Evolutionary conservation across 2,113 vertebrate species (phyloP).

Genomic region (Paracanthobrama guichenoti): DNA sequence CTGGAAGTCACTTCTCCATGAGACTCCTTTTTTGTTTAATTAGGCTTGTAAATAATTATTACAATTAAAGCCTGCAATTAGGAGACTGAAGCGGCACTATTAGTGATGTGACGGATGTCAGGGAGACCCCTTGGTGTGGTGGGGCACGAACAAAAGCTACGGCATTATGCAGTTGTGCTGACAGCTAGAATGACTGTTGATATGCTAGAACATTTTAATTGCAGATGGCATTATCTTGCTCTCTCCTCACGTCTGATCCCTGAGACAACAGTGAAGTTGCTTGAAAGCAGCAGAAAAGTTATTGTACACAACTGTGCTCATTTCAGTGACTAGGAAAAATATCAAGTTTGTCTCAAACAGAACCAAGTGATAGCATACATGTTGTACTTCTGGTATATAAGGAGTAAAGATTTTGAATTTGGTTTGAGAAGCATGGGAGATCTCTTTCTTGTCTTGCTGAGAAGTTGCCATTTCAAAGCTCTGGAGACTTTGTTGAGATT

Average conservation of each 20-base stretch:
- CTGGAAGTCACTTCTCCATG: conserved; percentile 67
- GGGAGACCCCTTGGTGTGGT: conserved; percentile 65
- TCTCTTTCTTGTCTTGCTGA: neutral
- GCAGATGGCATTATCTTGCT: conserved; percentile 74
- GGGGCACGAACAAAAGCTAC: conserved; percentile 69
- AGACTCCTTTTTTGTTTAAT: conserved; percentile 78
- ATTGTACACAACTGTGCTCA: conserved; percentile 35
- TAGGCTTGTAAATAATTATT: conserved; percentile 85
- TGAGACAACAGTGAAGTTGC: conserved; percentile 38
- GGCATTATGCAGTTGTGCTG: conserved; percentile 70
- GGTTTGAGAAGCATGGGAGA: neutral
- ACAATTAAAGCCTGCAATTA: conserved; percentile 84
- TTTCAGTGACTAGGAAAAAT: neutral
- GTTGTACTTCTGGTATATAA: neutral
- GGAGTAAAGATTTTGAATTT: neutral
- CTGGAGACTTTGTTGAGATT: neutral
- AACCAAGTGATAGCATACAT: neutral
- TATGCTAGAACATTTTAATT: conserved; percentile 76
- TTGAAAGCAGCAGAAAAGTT: conserved; percentile 46
- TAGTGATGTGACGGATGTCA: conserved; percentile 74
- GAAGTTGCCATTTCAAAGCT: neutral
- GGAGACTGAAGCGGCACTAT: conserved; percentile 72
- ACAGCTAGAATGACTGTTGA: conserved; percentile 68
- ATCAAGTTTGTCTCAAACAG: neutral
- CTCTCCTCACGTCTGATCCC: conserved; percentile 57